Evolutionary conservation across 2,113 vertebrate species (phyloP).

Genomic region (Phyllostomus hastatus): DNA sequence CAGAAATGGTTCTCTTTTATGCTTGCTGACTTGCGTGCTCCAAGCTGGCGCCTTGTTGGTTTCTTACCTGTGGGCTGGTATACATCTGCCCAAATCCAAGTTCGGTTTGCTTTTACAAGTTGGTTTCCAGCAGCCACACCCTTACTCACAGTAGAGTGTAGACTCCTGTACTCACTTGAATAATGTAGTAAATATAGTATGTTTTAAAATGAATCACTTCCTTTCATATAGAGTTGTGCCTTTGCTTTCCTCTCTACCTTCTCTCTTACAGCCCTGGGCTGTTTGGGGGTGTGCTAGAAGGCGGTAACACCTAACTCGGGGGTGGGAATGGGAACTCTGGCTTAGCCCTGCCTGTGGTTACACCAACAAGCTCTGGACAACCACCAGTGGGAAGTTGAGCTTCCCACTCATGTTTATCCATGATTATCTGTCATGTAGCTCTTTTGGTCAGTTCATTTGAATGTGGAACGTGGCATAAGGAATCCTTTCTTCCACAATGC

Average conservation of each 20-base stretch:
- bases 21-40: neutral
- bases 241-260: neutral
- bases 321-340: neutral
- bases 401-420: neutral
- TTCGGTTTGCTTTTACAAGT: neutral
- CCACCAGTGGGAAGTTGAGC: neutral
- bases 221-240: neutral
- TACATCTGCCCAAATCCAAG: neutral
- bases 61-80: neutral
- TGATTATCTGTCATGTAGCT: neutral
- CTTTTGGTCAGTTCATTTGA: neutral
- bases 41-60: neutral
- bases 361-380: neutral
- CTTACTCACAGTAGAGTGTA: neutral
- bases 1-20: neutral
- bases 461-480: neutral
- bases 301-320: neutral
- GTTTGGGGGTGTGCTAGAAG: neutral
- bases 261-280: neutral
- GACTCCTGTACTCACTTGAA: neutral
- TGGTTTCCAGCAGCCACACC: neutral
- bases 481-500: neutral
- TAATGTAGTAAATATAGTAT: neutral
- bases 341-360: neutral
- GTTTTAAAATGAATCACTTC: constrained; percentile 33